These are phyloP conservation scores for Leptarthrus brevirostris DNA, from an alignment of 2,888 invertebrate species.

Conservation along the genomic window DNA sequence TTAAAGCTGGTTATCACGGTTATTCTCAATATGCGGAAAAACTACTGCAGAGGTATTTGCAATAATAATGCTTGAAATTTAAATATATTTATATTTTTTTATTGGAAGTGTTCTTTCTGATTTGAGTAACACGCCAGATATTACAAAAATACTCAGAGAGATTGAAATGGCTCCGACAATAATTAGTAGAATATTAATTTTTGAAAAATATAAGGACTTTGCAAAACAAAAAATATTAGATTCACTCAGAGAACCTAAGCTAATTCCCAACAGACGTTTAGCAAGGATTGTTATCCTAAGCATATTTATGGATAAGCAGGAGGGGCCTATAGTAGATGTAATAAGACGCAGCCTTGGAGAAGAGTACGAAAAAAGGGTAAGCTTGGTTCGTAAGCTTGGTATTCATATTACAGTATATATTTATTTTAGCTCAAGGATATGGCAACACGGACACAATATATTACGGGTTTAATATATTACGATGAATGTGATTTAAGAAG, in stretches of 20 bases:
- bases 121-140: no score
- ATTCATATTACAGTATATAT: slow-evolving; percentile 64
- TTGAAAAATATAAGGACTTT: slow-evolving; percentile 60
- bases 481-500: slow-evolving; percentile 84
- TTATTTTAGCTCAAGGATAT: slow-evolving; percentile 59
- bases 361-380: slow-evolving; percentile 81
- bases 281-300: slow-evolving; percentile 71
- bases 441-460: no score
- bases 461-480: slow-evolving; percentile 72
- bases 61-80: background rate
- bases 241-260: slow-evolving; percentile 62
- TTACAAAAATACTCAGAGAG: no score
- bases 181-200: slow-evolving; percentile 61
- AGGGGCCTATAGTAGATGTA: slow-evolving; percentile 84
- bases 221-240: slow-evolving; percentile 60
- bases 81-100: background rate
- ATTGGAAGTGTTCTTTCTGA: background rate
- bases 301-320: slow-evolving; percentile 83
- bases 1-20: slow-evolving; percentile 74
- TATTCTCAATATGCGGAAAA: slow-evolving; percentile 71
- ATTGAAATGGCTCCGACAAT: slow-evolving; percentile 61
- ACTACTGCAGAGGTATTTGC: slow-evolving; percentile 68
- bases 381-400: slow-evolving; percentile 70
- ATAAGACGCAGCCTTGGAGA: slow-evolving; percentile 83
- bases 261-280: slow-evolving; percentile 61